Percentiles rank a stretch among this genome's conserved stretches.
Conservation (phyloP, 2,113 vertebrate genomes). For the Oryzias woworae region DNA sequence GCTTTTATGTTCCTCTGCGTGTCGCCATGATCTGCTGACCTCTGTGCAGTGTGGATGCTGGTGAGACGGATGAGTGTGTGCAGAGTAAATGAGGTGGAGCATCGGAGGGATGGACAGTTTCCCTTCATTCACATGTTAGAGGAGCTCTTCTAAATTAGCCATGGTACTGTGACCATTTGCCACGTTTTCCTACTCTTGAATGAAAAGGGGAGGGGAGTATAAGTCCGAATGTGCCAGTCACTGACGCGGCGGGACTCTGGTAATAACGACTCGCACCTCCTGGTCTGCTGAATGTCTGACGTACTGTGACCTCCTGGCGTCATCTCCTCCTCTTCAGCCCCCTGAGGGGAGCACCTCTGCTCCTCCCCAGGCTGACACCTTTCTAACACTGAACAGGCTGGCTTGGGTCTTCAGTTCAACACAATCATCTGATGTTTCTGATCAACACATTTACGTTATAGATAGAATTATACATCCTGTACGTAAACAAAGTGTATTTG, state of each 20-base stretch:
- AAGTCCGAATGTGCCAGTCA: constrained; percentile 31
- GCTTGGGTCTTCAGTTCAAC: constrained; percentile 26
- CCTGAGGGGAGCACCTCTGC: constrained; percentile 6
- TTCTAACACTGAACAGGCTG: constrained; percentile 41
- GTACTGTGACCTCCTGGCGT: constrained; percentile 54
- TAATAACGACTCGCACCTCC: constrained; percentile 38
- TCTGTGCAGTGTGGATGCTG: constrained; percentile 49
- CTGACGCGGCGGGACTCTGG: constrained; percentile 29
- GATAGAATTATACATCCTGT: constrained; percentile 46
- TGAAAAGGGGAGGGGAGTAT: constrained; percentile 10
- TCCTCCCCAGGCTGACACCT: constrained; percentile 12
- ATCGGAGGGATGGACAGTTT: constrained; percentile 15
- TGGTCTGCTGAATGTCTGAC: constrained; percentile 62
- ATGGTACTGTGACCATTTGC: constrained; percentile 55
- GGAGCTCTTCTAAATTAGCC: constrained; percentile 35
- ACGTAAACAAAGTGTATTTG: constrained; percentile 70
- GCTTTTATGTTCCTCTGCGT: constrained; percentile 23
- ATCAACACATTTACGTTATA: constrained; percentile 46
- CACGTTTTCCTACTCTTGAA: constrained; percentile 28
- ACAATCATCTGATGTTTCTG: constrained; percentile 31
- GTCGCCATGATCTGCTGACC: constrained; percentile 44
- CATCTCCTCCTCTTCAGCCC: constrained; percentile 37
- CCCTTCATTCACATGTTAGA: constrained; percentile 4
- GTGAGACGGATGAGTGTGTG: constrained; percentile 23
- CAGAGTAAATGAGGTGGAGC: constrained; percentile 9